A percentile compares a stretch with the other conserved stretches of the same genome.
Evolutionary conservation across 2,797 vertebrate genomes (phyloP).

Genomic region (Sphenopsis melanotis): DNA sequence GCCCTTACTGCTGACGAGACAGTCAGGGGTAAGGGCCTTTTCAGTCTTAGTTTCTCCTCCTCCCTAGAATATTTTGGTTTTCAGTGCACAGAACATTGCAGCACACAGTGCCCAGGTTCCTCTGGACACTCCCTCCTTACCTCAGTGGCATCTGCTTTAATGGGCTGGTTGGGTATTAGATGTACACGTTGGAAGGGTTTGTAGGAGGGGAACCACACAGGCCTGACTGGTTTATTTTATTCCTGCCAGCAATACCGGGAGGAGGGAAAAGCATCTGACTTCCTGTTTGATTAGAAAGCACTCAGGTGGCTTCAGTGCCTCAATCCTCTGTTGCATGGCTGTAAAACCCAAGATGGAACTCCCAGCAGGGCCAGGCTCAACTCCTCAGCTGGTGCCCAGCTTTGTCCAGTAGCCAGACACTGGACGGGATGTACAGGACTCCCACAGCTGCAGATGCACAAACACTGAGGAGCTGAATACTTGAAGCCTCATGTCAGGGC

Average conservation of each 20-base stretch:
- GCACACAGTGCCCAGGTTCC: not conserved
- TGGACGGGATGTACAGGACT: fast-evolving
- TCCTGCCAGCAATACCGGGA: not conserved
- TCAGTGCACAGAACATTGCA: not conserved
- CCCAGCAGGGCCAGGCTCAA: not conserved
- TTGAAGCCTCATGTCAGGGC: not conserved
- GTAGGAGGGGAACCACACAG: not conserved
- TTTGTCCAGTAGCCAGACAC: not conserved
- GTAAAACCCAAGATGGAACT: not conserved
- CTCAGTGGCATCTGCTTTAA: not conserved
- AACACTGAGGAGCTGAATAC: not conserved
- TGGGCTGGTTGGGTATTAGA: not conserved
- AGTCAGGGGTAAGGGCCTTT: not conserved
- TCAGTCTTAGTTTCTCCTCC: not conserved
- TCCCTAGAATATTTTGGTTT: not conserved
- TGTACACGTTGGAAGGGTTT: not conserved
- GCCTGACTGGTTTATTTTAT: not conserved
- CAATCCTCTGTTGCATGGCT: not conserved
- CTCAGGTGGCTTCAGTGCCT: not conserved
- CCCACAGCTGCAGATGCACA: not conserved
- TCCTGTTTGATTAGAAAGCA: not conserved
- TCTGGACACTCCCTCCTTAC: not conserved
- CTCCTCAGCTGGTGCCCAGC: not conserved
- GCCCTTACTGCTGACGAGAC: no score
- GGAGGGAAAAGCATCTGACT: not conserved